Evolutionary conservation across 2,113 vertebrate species (phyloP).

Genomic region (Petromus typicus): DNA sequence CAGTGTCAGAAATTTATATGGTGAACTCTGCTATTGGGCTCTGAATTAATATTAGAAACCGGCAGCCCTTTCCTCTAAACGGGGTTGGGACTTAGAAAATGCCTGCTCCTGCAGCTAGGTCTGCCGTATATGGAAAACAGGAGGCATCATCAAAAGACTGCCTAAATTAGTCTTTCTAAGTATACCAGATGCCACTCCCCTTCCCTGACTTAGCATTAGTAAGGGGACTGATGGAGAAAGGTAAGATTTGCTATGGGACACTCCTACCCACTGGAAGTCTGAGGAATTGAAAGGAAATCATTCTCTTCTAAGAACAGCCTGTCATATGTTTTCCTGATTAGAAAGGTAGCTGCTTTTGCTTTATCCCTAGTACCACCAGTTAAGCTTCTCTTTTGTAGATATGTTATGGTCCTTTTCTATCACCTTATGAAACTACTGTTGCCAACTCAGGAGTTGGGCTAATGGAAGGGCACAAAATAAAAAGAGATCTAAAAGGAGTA

Average conservation of each 20-base stretch:
- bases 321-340: slow-evolving; percentile 21
- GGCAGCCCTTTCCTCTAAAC: background rate
- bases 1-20: slow-evolving; percentile 30
- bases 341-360: background rate
- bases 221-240: background rate
- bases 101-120: background rate
- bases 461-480: background rate
- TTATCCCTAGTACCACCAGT: background rate
- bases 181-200: background rate
- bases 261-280: background rate
- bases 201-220: background rate
- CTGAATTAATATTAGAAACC: background rate
- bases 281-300: background rate
- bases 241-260: background rate
- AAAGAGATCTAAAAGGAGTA: background rate
- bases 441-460: background rate
- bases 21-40: background rate
- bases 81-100: background rate
- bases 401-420: background rate
- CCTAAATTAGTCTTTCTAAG: background rate
- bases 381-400: background rate
- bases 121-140: background rate
- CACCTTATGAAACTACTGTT: background rate
- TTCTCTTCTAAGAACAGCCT: background rate
- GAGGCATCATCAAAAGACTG: background rate